Evolutionary conservation across 2,888 invertebrate species (phyloP).

Genomic region (Lydus trimaculatus): DNA sequence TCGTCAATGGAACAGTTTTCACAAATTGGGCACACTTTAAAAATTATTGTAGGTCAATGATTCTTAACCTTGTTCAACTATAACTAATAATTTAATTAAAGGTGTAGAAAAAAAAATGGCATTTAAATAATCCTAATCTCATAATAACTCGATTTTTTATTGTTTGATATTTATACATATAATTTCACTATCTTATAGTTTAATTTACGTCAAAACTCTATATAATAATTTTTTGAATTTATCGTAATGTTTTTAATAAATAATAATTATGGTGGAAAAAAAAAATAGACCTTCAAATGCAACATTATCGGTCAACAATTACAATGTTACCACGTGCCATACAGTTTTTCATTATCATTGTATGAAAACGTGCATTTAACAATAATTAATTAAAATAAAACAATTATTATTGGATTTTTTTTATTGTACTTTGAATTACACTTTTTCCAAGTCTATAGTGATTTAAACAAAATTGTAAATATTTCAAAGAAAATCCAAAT

Average conservation of each 20-base stretch:
- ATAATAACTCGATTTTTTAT: background rate
- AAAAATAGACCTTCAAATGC: background rate
- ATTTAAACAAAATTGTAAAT: no score
- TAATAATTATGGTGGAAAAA: background rate
- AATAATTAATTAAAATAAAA: no score
- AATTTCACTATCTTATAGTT: background rate
- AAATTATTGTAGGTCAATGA: slow-evolving; percentile 10
- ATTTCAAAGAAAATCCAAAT: no score
- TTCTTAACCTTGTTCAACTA: background rate
- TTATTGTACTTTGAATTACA: no score
- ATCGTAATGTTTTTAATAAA: no score
- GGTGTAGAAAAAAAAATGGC: no score
- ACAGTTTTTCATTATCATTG: background rate
- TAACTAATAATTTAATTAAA: background rate
- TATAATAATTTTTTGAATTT: no score
- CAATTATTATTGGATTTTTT: no score
- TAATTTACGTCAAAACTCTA: background rate
- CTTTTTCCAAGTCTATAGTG: no score
- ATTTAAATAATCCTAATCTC: no score
- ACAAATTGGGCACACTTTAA: background rate
- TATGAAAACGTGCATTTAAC: background rate
- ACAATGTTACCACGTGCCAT: background rate
- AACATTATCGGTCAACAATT: background rate
- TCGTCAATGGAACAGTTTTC: background rate
- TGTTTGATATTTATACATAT: background rate